Conservation (phyloP, 2,797 vertebrate genomes). For the Phoeniculus purpureus region DNA sequence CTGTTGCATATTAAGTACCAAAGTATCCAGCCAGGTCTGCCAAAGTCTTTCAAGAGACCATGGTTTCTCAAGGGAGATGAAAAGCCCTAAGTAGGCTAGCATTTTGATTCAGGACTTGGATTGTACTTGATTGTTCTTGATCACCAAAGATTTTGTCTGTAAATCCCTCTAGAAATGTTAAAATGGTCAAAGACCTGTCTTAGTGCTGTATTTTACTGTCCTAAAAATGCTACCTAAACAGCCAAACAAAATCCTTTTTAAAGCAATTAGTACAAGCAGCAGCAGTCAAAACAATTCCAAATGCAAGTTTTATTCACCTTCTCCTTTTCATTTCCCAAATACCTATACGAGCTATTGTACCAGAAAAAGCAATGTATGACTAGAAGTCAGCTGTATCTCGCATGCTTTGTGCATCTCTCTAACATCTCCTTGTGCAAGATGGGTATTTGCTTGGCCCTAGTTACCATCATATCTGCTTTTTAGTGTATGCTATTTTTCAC, state of each 20-base stretch:
- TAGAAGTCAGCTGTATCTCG: not conserved
- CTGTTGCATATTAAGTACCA: constrained; percentile 59
- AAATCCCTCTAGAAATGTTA: constrained; percentile 8
- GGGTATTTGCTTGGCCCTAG: not conserved
- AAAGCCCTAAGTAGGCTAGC: constrained; percentile 51
- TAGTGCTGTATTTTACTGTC: not conserved
- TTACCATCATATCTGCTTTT: not conserved
- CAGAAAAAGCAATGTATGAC: not conserved
- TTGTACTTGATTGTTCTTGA: constrained; percentile 17
- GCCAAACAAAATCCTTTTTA: constrained; percentile 26
- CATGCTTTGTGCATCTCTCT: not conserved
- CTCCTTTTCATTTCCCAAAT: not conserved
- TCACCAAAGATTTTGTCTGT: constrained; percentile 13
- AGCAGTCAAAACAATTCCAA: not conserved
- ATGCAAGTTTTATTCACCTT: not conserved
- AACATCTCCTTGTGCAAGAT: not conserved
- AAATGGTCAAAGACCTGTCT: constrained; percentile 20
- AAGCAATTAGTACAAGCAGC: constrained; percentile 10
- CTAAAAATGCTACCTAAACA: constrained; percentile 20
- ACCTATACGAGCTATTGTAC: not conserved
- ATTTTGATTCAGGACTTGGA: constrained; percentile 19
- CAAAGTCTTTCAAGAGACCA: constrained; percentile 48
- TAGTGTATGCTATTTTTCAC: not conserved
- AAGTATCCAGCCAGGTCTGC: constrained; percentile 57
- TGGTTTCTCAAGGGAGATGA: constrained; percentile 55